Evolutionary conservation across 2,888 invertebrate genomes (phyloP).

Genomic region (Cyrtodaria siliqua): DNA sequence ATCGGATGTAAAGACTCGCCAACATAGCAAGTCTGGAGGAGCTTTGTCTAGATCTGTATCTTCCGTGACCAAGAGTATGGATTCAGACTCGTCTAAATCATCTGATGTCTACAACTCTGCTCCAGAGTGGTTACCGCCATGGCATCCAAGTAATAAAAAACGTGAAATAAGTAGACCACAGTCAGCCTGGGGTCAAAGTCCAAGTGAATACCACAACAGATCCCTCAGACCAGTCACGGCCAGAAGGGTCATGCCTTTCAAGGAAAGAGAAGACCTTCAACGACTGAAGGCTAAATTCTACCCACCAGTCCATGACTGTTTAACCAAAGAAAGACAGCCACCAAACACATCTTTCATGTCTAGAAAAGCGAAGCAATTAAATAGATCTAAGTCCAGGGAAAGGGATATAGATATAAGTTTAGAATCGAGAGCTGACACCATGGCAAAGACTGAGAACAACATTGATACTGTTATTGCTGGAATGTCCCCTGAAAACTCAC

Average conservation of each 20-base stretch:
- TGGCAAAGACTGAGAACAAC: slow-evolving; percentile 36
- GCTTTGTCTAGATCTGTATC: slow-evolving; percentile 39
- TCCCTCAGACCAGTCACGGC: slow-evolving; percentile 37
- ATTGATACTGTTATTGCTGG: slow-evolving; percentile 40
- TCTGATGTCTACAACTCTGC: slow-evolving; percentile 19
- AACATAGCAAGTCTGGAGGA: slow-evolving; percentile 5
- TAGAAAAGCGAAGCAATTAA: slow-evolving; percentile 9
- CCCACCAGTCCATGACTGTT: slow-evolving; percentile 54
- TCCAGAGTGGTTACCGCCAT: slow-evolving; percentile 39
- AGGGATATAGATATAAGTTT: slow-evolving; percentile 46
- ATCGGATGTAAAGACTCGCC: slow-evolving; percentile 8
- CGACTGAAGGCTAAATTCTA: slow-evolving; percentile 44
- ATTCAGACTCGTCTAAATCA: slow-evolving; percentile 3
- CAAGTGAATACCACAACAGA: background rate
- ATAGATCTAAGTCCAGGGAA: slow-evolving; percentile 6
- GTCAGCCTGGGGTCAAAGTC: slow-evolving; percentile 15
- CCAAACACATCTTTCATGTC: slow-evolving; percentile 4
- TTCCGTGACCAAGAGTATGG: slow-evolving; percentile 18
- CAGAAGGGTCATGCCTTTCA: slow-evolving; percentile 28
- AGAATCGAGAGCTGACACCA: slow-evolving; percentile 28
- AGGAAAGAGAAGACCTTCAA: slow-evolving; percentile 42
- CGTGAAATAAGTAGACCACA: slow-evolving; percentile 4
- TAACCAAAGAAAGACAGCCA: slow-evolving; percentile 21
- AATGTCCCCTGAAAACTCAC: slow-evolving; percentile 25
- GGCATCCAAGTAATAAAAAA: background rate